Base-by-base conservation (phyloP, 2,113 vertebrate species). In the Ameiurus melas region DNA sequence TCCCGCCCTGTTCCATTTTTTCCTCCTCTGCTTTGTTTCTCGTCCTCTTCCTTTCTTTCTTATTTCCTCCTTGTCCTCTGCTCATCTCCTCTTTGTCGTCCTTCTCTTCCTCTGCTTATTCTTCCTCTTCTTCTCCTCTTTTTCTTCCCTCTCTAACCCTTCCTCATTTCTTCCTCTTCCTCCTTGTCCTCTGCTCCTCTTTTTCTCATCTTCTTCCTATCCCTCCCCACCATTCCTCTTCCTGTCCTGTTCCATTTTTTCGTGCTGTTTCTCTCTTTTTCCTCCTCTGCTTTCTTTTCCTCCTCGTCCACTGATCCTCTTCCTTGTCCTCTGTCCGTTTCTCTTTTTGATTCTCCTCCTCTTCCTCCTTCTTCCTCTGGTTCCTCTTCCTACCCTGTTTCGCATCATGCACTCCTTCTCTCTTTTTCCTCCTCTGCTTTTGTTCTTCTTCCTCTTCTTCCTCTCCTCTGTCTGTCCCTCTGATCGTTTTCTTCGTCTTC, bases 141-240 rank as follows among this genome's bases (percentile, higher is more conserved):
- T 66, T 9, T 66, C 27, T 10, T 87, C 88, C 87, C 90, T 64
- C 70, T 55, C 53, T n/a, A 58, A 84, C 22, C 90, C 66, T 73
- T 30, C 86, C 3, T 66, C 5, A 36, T 7, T 7, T 9, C 62
- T 64, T 27, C 10, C 17, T 27, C 25, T 64, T 7, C 2, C n/a
- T 66, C 2, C 64, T 66, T 4, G 9, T 66, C 25, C 58, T 66
- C 64, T n/a, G 27, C 30, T 66, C 19, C 4, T 87, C 89, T 86
- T 90, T 64, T 85, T 51, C 57, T 51, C 51, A 10, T 51, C 51
- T 51, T 51, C 51, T 10, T 51, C 51, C 8, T 51, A 53, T 27
- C 43, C 86, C 20, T 80, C 71, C 51, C 90, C 66, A 68, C 33
- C 86, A 3, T 12, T 64, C 22, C 62, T 64, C 62, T 27, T 64